These are phyloP conservation scores for Dasyurus viverrinus DNA, from an alignment of 2,113 vertebrate species.

Conservation along the genomic window DNA sequence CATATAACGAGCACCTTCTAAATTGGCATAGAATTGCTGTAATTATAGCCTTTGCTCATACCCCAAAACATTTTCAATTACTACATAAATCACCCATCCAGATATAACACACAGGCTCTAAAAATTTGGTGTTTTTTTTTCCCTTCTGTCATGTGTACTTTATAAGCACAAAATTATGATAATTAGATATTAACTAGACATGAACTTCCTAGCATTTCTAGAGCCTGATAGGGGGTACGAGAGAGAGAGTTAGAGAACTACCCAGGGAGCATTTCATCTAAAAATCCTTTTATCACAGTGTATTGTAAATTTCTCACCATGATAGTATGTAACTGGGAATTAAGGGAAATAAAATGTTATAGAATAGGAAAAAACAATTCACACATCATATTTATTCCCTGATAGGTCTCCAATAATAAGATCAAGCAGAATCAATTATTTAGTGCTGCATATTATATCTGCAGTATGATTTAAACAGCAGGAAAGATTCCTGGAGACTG, in stretches of 20 bases:
- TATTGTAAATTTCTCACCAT: not conserved
- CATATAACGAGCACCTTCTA: slow-evolving; percentile 27
- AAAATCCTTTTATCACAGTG: slow-evolving; percentile 30
- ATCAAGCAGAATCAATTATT: slow-evolving; percentile 60
- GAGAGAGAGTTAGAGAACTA: slow-evolving; percentile 14
- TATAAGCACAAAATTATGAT: not conserved
- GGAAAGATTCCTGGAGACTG: slow-evolving; percentile 74
- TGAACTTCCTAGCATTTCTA: slow-evolving; percentile 23
- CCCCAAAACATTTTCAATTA: slow-evolving; percentile 54
- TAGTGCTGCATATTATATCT: slow-evolving; percentile 71
- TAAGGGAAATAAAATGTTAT: slow-evolving; percentile 20
- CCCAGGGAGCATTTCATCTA: not conserved
- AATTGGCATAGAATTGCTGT: slow-evolving; percentile 26
- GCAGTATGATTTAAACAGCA: slow-evolving; percentile 72
- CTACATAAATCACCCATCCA: slow-evolving; percentile 56
- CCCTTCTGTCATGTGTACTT: slow-evolving; percentile 5
- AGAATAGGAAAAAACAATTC: slow-evolving; percentile 36
- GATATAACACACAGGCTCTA: slow-evolving; percentile 49
- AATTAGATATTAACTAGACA: slow-evolving; percentile 17
- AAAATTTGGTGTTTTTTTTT: slow-evolving; percentile 41
- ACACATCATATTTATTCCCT: not conserved
- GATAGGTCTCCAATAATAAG: not conserved
- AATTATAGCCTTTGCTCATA: slow-evolving; percentile 28
- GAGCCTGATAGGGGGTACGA: not conserved
- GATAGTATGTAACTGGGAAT: not conserved